These are phyloP conservation scores for Melinopterus prodromus DNA, from an alignment of 2,888 invertebrate genomes.

Conservation along the genomic window DNA sequence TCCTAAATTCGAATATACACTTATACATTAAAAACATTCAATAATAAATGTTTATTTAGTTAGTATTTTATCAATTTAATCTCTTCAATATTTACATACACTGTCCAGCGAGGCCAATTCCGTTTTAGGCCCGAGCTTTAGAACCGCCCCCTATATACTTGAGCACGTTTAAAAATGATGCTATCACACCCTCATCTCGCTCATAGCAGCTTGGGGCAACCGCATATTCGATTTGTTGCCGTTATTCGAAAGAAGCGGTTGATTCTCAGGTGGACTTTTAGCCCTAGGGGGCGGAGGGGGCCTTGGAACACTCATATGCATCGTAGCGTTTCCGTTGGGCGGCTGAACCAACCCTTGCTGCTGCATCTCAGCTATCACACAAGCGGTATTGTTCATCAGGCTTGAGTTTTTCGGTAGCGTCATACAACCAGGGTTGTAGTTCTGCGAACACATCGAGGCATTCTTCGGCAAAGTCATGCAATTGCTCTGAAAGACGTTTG, in stretches of 20 bases:
- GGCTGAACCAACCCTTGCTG: conserved; percentile 68
- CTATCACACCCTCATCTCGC: conserved; percentile 91
- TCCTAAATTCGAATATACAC: conserved; percentile 39
- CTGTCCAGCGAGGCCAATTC: conserved; percentile 20
- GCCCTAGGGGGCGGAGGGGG: conserved; percentile 66
- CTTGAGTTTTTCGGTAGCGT: conserved; percentile 70
- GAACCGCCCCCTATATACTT: conserved; percentile 10
- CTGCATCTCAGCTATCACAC: conserved; percentile 66
- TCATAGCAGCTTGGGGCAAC: conserved; percentile 84
- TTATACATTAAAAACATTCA: conserved; percentile 53
- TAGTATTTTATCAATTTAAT: conserved; percentile 14
- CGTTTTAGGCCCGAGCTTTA: conserved; percentile 28
- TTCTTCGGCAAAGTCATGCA: conserved; percentile 64
- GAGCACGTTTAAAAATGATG: conserved; percentile 40
- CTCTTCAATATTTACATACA: neutral
- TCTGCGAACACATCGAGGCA: conserved; percentile 55
- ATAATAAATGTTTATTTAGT: conserved; percentile 46
- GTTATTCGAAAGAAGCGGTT: conserved; percentile 61
- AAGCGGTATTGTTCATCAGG: conserved; percentile 61
- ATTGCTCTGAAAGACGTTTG: conserved; percentile 63
- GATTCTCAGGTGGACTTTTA: conserved; percentile 67
- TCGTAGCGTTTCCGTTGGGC: conserved; percentile 67
- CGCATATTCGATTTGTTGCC: conserved; percentile 64
- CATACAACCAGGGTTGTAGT: conserved; percentile 60
- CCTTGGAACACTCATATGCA: conserved; percentile 66